Percentiles rank a stretch among this genome's conserved stretches.
These are phyloP conservation scores for Macrobrachium rosenbergii DNA, from an alignment of 1,140 invertebrate genomes.

Conservation along the genomic window DNA sequence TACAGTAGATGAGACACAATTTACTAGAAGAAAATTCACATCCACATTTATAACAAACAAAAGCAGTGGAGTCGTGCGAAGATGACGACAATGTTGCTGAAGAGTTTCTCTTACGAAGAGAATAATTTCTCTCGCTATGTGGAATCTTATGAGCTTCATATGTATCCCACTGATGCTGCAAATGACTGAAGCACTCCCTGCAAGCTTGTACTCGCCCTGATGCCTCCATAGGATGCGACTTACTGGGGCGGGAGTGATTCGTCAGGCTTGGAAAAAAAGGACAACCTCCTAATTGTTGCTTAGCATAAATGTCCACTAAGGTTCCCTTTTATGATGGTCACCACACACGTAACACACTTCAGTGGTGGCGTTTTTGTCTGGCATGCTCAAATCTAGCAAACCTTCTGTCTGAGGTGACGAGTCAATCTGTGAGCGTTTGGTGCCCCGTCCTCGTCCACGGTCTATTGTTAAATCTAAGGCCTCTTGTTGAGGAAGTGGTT, in stretches of 20 bases:
- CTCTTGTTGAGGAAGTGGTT: constrained; percentile 75
- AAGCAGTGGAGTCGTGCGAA: constrained; percentile 79
- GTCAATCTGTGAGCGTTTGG: constrained; percentile 67
- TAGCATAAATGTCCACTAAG: constrained; percentile 76
- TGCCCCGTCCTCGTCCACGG: constrained; percentile 37
- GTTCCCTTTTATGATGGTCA: constrained; percentile 87
- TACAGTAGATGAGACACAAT: constrained; percentile 85
- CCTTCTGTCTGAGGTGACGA: constrained; percentile 72
- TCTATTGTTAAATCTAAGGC: constrained; percentile 62
- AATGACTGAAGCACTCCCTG: constrained; percentile 82
- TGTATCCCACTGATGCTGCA: constrained; percentile 85
- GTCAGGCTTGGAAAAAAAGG: constrained; percentile 89
- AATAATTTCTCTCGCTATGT: constrained; percentile 83
- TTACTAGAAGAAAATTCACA: constrained; percentile 80
- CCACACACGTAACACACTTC: constrained; percentile 87
- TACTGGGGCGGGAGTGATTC: constrained; percentile 84
- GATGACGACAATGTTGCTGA: constrained; percentile 70
- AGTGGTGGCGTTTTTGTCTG: constrained; percentile 89
- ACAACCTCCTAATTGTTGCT: constrained; percentile 72
- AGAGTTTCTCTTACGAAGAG: constrained; percentile 80
- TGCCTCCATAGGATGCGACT: constrained; percentile 87
- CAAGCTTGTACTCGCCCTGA: constrained; percentile 81
- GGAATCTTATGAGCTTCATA: constrained; percentile 78
- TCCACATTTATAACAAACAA: constrained; percentile 91
- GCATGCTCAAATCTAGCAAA: constrained; percentile 87